A percentile compares a stretch with the other conserved stretches of the same genome.
These are phyloP conservation scores for Poeciliopsis occidentalis DNA, from an alignment of 2,113 vertebrate species.

Conservation along the genomic window DNA sequence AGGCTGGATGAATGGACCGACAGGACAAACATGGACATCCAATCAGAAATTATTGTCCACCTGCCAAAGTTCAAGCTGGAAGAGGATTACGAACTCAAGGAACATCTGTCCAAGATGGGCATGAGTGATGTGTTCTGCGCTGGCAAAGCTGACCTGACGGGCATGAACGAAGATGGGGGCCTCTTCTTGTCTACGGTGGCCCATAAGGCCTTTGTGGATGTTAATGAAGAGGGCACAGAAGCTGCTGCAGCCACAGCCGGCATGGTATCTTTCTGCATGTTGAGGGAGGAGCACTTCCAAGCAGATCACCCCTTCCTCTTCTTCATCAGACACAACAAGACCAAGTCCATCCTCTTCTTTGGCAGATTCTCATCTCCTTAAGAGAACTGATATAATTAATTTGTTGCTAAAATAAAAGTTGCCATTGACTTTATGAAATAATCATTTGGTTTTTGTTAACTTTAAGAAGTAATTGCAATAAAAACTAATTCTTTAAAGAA, in stretches of 20 bases:
- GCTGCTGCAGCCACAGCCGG: slow-evolving; percentile 88
- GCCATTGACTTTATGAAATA: not conserved
- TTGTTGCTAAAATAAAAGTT: not conserved
- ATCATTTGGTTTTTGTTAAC: not conserved
- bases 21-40: slow-evolving; percentile 71
- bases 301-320: slow-evolving; percentile 94
- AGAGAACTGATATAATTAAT: slow-evolving; percentile 39
- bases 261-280: slow-evolving; percentile 67
- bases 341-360: slow-evolving; percentile 84
- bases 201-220: slow-evolving; percentile 92
- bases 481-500: not conserved
- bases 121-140: slow-evolving; percentile 83
- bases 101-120: slow-evolving; percentile 81
- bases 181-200: slow-evolving; percentile 87
- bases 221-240: slow-evolving; percentile 94
- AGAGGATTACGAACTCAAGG: slow-evolving; percentile 82
- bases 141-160: slow-evolving; percentile 84
- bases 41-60: slow-evolving; percentile 74
- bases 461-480: not conserved
- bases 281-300: slow-evolving; percentile 79
- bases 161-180: slow-evolving; percentile 82
- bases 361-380: slow-evolving; percentile 79
- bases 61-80: slow-evolving; percentile 92
- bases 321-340: slow-evolving; percentile 87
- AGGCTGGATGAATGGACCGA: slow-evolving; percentile 88